A percentile compares a stretch with the other conserved stretches of the same genome.
phyloP scores from a whole-genome alignment of 2,797 vertebrate species.

The Manis pentadactyla region DNA sequence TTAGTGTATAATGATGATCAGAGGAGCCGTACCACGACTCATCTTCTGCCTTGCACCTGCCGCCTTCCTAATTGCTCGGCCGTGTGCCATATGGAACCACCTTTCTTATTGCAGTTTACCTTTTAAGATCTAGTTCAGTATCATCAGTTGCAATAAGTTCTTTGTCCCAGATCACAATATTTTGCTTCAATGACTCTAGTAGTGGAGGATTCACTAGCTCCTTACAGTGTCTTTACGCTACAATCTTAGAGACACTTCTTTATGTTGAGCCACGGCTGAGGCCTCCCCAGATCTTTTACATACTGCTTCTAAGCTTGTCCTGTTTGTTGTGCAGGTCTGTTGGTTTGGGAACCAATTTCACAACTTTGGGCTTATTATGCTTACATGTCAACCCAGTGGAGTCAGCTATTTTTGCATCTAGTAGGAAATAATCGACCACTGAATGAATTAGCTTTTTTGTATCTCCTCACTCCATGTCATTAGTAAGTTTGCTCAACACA shows the following conservation, averaged over 20 bases:
- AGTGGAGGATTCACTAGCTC: background rate
- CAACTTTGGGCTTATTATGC: background rate
- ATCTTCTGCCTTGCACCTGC: too few relatives aligned
- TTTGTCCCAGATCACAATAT: background rate
- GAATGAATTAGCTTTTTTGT: background rate
- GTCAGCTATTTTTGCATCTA: background rate
- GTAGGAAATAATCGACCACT: background rate
- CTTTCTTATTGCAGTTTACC: background rate
- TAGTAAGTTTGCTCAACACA: background rate
- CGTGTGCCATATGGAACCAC: too few relatives aligned
- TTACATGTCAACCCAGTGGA: background rate
- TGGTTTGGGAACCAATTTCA: background rate
- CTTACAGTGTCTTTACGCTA: background rate
- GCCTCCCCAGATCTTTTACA: background rate
- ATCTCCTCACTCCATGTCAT: background rate
- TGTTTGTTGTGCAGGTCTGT: background rate
- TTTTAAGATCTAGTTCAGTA: background rate
- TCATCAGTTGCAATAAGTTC: too few relatives aligned
- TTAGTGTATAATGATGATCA: background rate
- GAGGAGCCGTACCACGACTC: background rate
- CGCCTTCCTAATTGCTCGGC: rapidly evolving
- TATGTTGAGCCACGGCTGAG: background rate
- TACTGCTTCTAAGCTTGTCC: background rate
- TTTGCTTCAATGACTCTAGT: background rate
- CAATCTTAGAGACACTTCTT: background rate